Percentiles rank a stretch among this genome's conserved stretches.
Conservation (phyloP, 1,140 invertebrate genomes). For the Papilio dardanus region DNA sequence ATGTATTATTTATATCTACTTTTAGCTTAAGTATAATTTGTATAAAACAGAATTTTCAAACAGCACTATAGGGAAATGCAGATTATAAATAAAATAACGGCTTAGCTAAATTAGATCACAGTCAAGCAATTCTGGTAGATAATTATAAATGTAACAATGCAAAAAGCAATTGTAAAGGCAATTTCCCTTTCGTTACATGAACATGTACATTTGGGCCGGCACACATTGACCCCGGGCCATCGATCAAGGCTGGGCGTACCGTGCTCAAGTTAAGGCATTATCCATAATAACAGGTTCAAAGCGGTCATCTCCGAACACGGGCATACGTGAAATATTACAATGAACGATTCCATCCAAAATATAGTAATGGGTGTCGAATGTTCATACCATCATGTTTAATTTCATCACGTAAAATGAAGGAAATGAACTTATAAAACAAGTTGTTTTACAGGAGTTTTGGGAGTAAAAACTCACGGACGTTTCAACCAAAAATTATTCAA, state of each 20-base stretch:
- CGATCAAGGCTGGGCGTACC: conserved; percentile 62
- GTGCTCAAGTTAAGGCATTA: conserved; percentile 59
- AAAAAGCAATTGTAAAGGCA: conserved; percentile 6
- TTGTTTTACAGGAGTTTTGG: too few relatives aligned
- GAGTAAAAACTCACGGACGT: too few relatives aligned
- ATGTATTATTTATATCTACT: background rate
- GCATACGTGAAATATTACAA: conserved; percentile 36
- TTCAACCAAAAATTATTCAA: background rate
- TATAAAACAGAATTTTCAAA: background rate
- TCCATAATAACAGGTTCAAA: conserved; percentile 66
- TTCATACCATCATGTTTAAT: background rate
- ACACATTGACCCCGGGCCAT: conserved; percentile 58
- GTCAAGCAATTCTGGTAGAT: background rate
- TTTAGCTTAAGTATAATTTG: background rate
- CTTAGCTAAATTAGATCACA: too few relatives aligned
- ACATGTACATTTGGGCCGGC: conserved; percentile 48
- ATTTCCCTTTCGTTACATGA: conserved; percentile 28
- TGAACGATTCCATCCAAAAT: conserved; percentile 20
- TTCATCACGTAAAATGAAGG: background rate
- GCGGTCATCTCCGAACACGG: conserved; percentile 49
- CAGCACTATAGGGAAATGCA: background rate
- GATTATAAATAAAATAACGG: background rate
- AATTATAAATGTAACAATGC: background rate
- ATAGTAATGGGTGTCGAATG: background rate
- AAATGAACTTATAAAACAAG: background rate